A percentile compares a stretch with the other conserved stretches of the same genome.
These are phyloP conservation scores for Meandrina meandrites DNA, from an alignment of 92 coral and sea anemone genomes.

Conservation along the genomic window DNA sequence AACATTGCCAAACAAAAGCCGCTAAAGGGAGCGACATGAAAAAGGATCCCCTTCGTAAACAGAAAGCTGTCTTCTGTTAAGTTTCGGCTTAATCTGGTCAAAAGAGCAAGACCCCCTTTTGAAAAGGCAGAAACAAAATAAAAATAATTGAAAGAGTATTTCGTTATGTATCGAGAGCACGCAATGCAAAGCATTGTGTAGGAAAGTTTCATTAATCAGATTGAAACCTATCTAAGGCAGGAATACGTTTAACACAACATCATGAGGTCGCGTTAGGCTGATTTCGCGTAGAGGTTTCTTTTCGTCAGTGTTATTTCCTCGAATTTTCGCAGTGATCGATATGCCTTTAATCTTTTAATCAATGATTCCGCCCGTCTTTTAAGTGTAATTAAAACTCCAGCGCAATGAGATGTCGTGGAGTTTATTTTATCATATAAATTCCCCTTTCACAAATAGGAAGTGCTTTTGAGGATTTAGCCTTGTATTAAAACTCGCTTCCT, in stretches of 20 bases:
- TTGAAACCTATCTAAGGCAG: conserved; percentile 36
- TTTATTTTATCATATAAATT: conserved; percentile 58
- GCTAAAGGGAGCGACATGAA: conserved; percentile 65
- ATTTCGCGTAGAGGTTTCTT: not conserved
- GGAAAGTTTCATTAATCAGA: conserved; percentile 41
- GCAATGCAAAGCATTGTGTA: conserved; percentile 24
- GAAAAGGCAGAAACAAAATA: conserved; percentile 21
- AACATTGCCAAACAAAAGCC: conserved; percentile 86
- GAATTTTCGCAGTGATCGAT: conserved; percentile 61
- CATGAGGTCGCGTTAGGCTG: conserved; percentile 10
- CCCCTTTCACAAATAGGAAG: conserved; percentile 69
- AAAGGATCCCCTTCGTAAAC: conserved; percentile 60
- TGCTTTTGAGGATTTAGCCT: conserved; percentile 63
- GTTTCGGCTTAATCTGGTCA: conserved; percentile 63
- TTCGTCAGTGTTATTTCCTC: conserved; percentile 58
- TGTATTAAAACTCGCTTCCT: conserved; percentile 85
- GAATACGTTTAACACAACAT: conserved; percentile 25
- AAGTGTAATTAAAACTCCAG: conserved; percentile 88
- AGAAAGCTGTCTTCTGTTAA: conserved; percentile 61
- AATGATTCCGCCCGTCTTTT: conserved; percentile 61
- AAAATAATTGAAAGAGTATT: conserved; percentile 31
- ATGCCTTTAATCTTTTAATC: conserved; percentile 82
- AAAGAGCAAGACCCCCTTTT: conserved; percentile 72
- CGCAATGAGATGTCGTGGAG: conserved; percentile 40
- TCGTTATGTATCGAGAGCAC: conserved; percentile 35